Evolutionary conservation across 2,113 vertebrate species (phyloP).

Genomic region (Chroicocephalus ridibundus): DNA sequence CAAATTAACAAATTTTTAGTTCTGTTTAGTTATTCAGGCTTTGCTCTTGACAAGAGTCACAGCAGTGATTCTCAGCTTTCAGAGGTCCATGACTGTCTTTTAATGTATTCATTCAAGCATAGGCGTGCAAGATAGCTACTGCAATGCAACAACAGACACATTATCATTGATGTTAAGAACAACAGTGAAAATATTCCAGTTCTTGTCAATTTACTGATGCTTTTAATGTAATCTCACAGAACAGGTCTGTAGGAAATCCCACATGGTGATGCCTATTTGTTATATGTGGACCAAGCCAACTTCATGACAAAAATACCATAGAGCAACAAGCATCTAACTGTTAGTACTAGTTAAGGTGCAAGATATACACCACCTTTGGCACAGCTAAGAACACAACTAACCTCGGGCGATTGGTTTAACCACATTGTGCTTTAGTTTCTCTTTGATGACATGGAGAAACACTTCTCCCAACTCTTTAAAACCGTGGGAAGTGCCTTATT

Average conservation of each 20-base stretch:
- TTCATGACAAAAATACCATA: background rate
- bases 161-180: background rate
- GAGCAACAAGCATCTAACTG: background rate
- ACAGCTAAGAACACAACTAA: background rate
- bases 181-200: background rate
- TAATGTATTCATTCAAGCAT: background rate
- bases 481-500: rapidly evolving
- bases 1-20: background rate
- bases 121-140: background rate
- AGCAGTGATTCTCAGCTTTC: background rate
- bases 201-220: background rate
- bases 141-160: background rate
- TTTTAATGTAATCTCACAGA: background rate
- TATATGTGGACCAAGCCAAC: background rate
- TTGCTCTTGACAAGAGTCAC: background rate
- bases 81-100: background rate
- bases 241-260: background rate
- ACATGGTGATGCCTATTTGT: background rate
- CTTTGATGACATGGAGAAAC: background rate
- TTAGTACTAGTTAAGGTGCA: no score
- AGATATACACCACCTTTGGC: background rate
- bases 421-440: background rate
- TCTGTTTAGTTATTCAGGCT: background rate
- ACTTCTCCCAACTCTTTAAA: background rate
- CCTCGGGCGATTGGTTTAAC: background rate